phyloP scores from a whole-genome alignment of 2,113 vertebrate species.

The Tylochromis polylepis region DNA sequence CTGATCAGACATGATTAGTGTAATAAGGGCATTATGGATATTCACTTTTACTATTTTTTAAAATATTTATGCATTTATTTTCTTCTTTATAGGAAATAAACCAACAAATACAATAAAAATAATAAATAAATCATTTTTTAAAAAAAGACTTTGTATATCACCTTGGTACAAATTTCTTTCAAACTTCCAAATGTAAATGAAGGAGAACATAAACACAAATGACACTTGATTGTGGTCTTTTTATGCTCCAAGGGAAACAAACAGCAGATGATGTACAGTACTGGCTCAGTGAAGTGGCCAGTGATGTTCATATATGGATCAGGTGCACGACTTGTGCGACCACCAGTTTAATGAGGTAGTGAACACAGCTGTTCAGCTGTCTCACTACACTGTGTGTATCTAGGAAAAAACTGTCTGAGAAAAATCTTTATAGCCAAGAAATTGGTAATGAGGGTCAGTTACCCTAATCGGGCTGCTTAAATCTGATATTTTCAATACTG shows the following conservation, averaged over 20 bases:
- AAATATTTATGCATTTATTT: not conserved
- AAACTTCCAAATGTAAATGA: not conserved
- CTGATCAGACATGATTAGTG: not conserved
- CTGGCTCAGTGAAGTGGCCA: not conserved
- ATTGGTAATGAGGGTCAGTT: not conserved
- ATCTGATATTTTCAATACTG: not conserved
- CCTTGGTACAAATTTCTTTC: not conserved
- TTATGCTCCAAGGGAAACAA: not conserved
- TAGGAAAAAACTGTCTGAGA: not conserved
- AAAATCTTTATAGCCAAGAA: not conserved
- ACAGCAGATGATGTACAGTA: not conserved
- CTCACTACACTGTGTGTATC: not conserved
- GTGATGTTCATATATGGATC: not conserved
- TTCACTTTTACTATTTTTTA: not conserved
- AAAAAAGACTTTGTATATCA: not conserved
- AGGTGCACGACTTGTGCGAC: not conserved
- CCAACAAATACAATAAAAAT: not conserved
- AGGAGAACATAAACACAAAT: not conserved
- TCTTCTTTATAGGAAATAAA: not conserved
- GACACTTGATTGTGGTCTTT: not conserved
- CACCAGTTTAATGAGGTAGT: not conserved
- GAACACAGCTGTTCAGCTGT: not conserved
- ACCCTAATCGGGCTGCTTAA: not conserved
- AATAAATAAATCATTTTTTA: not conserved
- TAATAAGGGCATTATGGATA: not conserved